phyloP scores from a whole-genome alignment of 2,888 invertebrate species.

The Dicyrtomina minuta region DNA sequence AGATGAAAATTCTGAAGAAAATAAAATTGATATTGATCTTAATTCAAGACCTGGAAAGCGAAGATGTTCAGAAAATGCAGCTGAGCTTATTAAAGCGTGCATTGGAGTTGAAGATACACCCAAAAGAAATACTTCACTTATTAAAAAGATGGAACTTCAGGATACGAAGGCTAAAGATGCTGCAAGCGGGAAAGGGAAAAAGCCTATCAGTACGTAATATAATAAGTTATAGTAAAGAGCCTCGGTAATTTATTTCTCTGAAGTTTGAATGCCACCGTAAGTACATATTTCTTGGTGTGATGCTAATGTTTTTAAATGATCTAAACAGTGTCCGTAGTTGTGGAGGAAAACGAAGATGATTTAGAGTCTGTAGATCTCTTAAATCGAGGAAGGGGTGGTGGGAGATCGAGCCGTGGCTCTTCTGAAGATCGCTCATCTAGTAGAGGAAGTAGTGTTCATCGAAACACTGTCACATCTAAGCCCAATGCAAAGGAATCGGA shows the following conservation, averaged over 20 bases:
- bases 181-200: slow-evolving; percentile 32
- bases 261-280: neutral
- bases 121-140: slow-evolving; percentile 49
- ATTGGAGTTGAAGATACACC: slow-evolving; percentile 60
- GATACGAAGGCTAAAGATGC: slow-evolving; percentile 42
- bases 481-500: slow-evolving; percentile 39
- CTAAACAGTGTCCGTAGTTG: slow-evolving; percentile 33
- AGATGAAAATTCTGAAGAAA: slow-evolving; percentile 61
- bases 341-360: slow-evolving; percentile 51
- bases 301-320: neutral
- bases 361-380: slow-evolving; percentile 45
- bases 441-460: slow-evolving; percentile 51
- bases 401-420: slow-evolving; percentile 49
- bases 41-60: slow-evolving; percentile 61
- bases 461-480: slow-evolving; percentile 37
- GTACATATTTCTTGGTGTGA: neutral
- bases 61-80: slow-evolving; percentile 66
- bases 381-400: slow-evolving; percentile 42
- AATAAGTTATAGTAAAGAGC: neutral
- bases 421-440: slow-evolving; percentile 53
- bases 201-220: slow-evolving; percentile 41
- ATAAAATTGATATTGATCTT: slow-evolving; percentile 50
- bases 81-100: slow-evolving; percentile 63
- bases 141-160: slow-evolving; percentile 47
- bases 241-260: neutral